A percentile compares a stretch with the other conserved stretches of the same genome.
These are phyloP conservation scores for Hydroisotoma schaefferi DNA, from an alignment of 2,888 invertebrate species.

Conservation along the genomic window DNA sequence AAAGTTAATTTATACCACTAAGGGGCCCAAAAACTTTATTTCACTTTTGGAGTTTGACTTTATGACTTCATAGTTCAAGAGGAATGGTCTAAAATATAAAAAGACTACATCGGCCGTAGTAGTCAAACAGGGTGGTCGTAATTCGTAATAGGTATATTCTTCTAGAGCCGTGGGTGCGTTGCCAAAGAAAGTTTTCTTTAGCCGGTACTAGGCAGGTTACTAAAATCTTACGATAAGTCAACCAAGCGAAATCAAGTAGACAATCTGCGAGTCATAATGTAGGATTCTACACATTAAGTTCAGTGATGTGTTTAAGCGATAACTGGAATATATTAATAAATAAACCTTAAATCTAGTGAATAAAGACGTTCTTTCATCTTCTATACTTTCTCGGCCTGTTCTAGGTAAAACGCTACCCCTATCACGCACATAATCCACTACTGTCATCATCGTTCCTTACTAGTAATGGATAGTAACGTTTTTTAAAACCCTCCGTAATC, in stretches of 20 bases:
- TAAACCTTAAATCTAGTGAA: conserved; percentile 11
- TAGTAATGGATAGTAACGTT: too few relatives aligned
- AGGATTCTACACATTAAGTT: conserved; percentile 16
- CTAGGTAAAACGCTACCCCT: background rate
- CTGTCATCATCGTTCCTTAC: too few relatives aligned
- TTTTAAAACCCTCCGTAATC: too few relatives aligned
- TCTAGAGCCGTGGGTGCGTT: too few relatives aligned
- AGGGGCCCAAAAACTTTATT: background rate
- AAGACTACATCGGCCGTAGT: background rate
- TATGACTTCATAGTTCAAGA: conserved; percentile 3
- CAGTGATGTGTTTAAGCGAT: conserved; percentile 13
- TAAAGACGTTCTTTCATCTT: too few relatives aligned
- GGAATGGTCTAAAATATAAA: conserved; percentile 1
- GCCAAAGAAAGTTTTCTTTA: conserved; percentile 8
- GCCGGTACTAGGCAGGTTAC: background rate
- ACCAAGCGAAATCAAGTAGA: conserved; percentile 14
- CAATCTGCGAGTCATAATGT: conserved; percentile 15
- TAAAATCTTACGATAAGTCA: conserved; percentile 16
- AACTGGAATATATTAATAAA: conserved; percentile 20
- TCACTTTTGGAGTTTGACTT: background rate
- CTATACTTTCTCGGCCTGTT: too few relatives aligned
- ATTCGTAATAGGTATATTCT: too few relatives aligned
- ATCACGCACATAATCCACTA: background rate
- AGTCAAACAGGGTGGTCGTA: too few relatives aligned
- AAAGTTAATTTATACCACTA: conserved; percentile 9